phyloP scores from a whole-genome alignment of 2,113 vertebrate genomes.

The Lampris megalopsis region DNA sequence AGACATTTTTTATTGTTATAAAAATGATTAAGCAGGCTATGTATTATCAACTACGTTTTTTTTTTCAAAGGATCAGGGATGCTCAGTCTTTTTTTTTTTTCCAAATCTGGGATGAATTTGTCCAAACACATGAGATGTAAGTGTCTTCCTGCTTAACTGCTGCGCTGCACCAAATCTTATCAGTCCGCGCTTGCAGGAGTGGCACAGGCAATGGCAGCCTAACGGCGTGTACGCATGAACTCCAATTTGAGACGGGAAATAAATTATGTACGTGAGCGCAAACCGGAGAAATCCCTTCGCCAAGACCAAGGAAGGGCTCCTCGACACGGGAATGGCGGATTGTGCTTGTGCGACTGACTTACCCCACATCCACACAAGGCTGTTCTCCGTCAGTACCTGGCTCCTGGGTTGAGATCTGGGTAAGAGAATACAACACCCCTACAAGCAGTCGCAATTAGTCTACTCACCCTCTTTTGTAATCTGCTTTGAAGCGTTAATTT shows the following conservation, averaged over 20 bases:
- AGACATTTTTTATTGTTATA: not conserved
- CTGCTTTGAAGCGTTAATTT: slow-evolving; percentile 69
- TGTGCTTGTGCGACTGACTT: slow-evolving; percentile 75
- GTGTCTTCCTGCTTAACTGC: slow-evolving; percentile 29
- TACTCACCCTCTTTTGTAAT: slow-evolving; percentile 70
- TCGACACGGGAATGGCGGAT: slow-evolving; percentile 76
- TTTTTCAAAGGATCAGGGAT: slow-evolving; percentile 1
- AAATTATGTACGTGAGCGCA: slow-evolving; percentile 46
- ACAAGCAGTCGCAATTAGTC: slow-evolving; percentile 63
- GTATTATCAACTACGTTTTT: not conserved
- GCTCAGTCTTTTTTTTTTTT: slow-evolving; percentile 26
- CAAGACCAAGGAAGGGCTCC: slow-evolving; percentile 30
- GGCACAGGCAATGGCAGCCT: slow-evolving; percentile 41
- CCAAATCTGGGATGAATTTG: slow-evolving; percentile 26
- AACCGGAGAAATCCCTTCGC: slow-evolving; percentile 12
- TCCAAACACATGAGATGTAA: slow-evolving; percentile 29
- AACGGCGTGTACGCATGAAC: slow-evolving; percentile 30
- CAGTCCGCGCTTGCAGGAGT: slow-evolving; percentile 13
- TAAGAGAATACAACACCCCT: slow-evolving; percentile 33
- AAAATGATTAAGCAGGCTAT: not conserved
- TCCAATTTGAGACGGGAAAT: slow-evolving; percentile 36
- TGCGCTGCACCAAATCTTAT: slow-evolving; percentile 67
- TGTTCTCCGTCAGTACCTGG: slow-evolving; percentile 38
- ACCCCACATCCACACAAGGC: slow-evolving; percentile 66
- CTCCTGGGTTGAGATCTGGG: slow-evolving; percentile 27